Evolutionary conservation across 2,888 invertebrate genomes (phyloP), one percentile per base, ranked within the genome.

Genomic region (Netelia fuscicornis): DNA sequence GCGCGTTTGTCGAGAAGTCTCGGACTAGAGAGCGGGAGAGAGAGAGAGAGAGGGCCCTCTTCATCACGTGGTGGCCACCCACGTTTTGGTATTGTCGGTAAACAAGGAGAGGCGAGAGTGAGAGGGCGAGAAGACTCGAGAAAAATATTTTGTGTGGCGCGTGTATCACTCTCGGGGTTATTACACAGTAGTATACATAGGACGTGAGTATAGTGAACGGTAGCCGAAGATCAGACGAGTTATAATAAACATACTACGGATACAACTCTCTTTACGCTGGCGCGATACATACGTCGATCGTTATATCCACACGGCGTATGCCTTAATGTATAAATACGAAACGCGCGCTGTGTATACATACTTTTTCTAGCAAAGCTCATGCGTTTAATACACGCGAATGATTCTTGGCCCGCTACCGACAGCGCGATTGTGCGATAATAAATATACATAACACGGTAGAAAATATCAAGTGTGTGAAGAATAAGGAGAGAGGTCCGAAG

Each of bases 71-170:
- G 91, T 90, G 91, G 89, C 92, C 93, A 93, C 93, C 93, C 94
- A 94, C 94, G 93, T 94, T 94, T 92, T 90, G 3, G 91, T 89
- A 91, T 94, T 93, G 92, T 93, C 91, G 93, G 92, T 94, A 94
- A 94, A 93, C 93, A 93, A 90, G 88, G 86, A 88, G 84, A 71
- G 56, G 20, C 60, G 72, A 17, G 48, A 67, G n/a, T 42, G 42
- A 58, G 62, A 2, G 68, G 20, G 56, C 52, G 44, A 64, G 62
- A 9, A 54, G 62, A 52, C 2, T 44, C 62, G 52, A 64, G 68
- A 56, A 75, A 67, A 83, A 79, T 54, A 79, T 81, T 68, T 64
- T 37, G 67, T 64, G 42, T 56, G 44, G 52, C 74, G 37, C 60
- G 64, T 60, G 17, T 65, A 37, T 84, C 81, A 74, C 81, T 80